Conservation (phyloP, 2,888 invertebrate genomes). For the Mythimna vitellina region DNA sequence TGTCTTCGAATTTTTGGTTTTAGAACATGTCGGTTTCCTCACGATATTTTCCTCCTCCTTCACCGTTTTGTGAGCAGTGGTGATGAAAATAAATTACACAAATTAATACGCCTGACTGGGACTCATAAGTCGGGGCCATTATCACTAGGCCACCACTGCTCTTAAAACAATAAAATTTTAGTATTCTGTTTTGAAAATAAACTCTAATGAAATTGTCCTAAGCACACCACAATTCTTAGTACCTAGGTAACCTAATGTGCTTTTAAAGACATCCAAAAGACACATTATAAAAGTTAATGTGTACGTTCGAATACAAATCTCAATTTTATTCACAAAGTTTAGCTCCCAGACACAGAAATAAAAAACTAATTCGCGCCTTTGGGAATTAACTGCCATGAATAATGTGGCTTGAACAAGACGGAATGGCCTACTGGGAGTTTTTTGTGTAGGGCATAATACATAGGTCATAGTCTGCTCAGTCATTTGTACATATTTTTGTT, state of each 20-base stretch:
- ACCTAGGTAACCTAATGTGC: constrained; percentile 29
- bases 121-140: too few species aligned
- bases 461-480: not conserved
- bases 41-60: too few species aligned
- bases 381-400: constrained; percentile 45
- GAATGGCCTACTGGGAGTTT: constrained; percentile 41
- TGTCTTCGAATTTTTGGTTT: too few species aligned
- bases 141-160: too few species aligned
- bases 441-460: constrained; percentile 17
- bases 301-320: constrained; percentile 32
- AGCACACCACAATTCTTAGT: constrained; percentile 5
- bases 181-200: not conserved
- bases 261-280: constrained; percentile 40
- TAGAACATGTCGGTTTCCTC: too few species aligned
- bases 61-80: too few species aligned
- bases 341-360: constrained; percentile 24
- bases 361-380: constrained; percentile 49
- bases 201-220: too few species aligned
- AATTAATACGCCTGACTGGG: too few species aligned
- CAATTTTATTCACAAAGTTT: constrained; percentile 56
- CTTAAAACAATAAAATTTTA: too few species aligned
- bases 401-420: constrained; percentile 30
- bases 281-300: constrained; percentile 17
- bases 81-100: too few species aligned
- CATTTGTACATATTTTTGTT: not conserved